Percentiles rank a stretch among this genome's conserved stretches.
These are phyloP conservation scores for Palloptera scutellata DNA, from an alignment of 2,888 invertebrate genomes.

Conservation along the genomic window DNA sequence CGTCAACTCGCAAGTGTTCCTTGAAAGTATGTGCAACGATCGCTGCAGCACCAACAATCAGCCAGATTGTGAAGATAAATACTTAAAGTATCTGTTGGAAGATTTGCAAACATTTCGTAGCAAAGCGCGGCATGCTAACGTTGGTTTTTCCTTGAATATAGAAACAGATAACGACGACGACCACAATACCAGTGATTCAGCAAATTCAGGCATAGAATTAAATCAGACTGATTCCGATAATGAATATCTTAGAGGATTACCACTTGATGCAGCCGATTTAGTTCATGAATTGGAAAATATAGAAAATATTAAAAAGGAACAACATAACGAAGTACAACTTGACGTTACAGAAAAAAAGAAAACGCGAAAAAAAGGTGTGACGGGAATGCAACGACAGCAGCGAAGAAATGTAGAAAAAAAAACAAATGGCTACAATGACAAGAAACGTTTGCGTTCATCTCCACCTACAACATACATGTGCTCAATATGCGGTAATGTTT, in stretches of 20 bases:
- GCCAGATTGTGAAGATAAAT: slow-evolving; percentile 35
- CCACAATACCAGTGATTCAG: slow-evolving; percentile 16
- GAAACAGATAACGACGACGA: slow-evolving; percentile 26
- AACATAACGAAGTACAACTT: slow-evolving; percentile 17
- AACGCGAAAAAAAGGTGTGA: neutral
- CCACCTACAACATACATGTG: slow-evolving; percentile 47
- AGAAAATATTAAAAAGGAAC: slow-evolving; percentile 27
- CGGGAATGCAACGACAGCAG: slow-evolving; percentile 5
- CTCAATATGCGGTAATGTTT: slow-evolving; percentile 58
- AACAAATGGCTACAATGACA: slow-evolving; percentile 13
- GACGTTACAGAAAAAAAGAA: neutral
- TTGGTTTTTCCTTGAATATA: slow-evolving; percentile 22
- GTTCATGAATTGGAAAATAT: slow-evolving; percentile 34
- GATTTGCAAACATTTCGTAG: slow-evolving; percentile 35
- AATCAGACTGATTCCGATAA: slow-evolving; percentile 18
- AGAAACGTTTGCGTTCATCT: slow-evolving; percentile 27
- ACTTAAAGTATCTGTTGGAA: slow-evolving; percentile 45
- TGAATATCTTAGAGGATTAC: slow-evolving; percentile 33
- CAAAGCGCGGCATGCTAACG: slow-evolving; percentile 25
- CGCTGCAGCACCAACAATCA: slow-evolving; percentile 8
- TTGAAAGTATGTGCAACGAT: slow-evolving; percentile 41
- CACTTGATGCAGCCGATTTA: slow-evolving; percentile 31
- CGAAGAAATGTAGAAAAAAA: slow-evolving; percentile 4
- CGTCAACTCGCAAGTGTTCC: slow-evolving; percentile 56
- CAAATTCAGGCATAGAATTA: slow-evolving; percentile 9